Evolutionary conservation across 2,113 vertebrate genomes (phyloP).

Genomic region (Colinus virginianus): DNA sequence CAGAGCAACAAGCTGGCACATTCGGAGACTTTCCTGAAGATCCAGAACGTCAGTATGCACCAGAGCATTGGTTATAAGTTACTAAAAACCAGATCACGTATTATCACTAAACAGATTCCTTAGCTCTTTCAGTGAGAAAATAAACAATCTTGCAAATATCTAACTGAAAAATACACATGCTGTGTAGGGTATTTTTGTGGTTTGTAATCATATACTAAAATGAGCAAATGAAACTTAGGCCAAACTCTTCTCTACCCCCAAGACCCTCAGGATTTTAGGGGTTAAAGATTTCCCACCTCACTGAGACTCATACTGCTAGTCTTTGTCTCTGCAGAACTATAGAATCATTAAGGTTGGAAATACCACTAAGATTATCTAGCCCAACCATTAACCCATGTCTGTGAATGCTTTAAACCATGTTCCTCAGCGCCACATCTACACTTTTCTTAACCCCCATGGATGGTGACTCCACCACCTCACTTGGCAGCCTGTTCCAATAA

Average conservation of each 20-base stretch:
- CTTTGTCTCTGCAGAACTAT: not conserved
- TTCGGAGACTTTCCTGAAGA: not conserved
- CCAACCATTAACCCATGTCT: too few species aligned
- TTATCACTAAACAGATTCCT: not conserved
- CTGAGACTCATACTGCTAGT: fast-evolving
- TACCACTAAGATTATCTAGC: too few species aligned
- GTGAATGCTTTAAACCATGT: too few species aligned
- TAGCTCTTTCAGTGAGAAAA: not conserved
- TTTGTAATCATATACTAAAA: not conserved
- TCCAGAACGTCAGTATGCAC: not conserved
- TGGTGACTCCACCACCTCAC: too few species aligned
- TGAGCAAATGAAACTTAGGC: not conserved
- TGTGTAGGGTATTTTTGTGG: not conserved
- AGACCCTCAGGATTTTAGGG: not conserved
- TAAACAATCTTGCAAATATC: not conserved
- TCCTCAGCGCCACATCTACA: too few species aligned
- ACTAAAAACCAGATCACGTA: not conserved
- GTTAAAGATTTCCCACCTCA: not conserved
- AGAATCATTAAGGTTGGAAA: too few species aligned
- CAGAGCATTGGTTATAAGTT: not conserved
- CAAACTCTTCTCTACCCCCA: not conserved
- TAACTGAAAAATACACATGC: not conserved
- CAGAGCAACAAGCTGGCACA: not conserved
- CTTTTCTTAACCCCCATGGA: too few species aligned
- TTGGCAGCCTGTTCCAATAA: too few species aligned